Base-by-base conservation (phyloP, 2,113 vertebrate species). In the Epinephelus moara region DNA sequence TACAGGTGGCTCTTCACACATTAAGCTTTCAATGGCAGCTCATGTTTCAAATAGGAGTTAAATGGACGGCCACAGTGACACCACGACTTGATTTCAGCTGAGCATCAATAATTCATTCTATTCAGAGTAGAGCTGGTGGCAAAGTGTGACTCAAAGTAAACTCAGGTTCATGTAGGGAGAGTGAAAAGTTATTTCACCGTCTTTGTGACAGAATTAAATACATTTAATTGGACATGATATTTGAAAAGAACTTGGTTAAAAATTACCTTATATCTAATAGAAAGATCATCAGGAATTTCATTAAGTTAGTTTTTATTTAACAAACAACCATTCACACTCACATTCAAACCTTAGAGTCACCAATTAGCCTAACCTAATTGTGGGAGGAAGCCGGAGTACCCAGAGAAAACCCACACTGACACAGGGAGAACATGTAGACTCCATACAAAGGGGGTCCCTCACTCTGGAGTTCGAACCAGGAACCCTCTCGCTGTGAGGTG, bases 1-100 rank as follows among this genome's bases (percentile, higher is more conserved):
- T 94, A 93, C 94, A 94, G 93, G 93, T 93, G 93, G 91, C 83
- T 73, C 49, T 85, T 87, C 86, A 82, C 86, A 88, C 85, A 70
- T 89, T 75, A 14, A 19, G 82, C 50, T 6, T 60, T 83, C 80
- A 75, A 55, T 86, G 72, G 80, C 80, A n/a, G 85, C 78, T 93
- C 85, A 3, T 9, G 64, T 92, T 94, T 86, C 87, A 59, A 84
- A 86, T 64, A 23, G 62, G 81, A 87, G 75, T 84, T 91, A 82
- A 90, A 92, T 80, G 70, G 87, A 75, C 23, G 59, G 6, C 10
- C 53, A 25, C 69, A 47, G 9, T 25, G 82, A 76, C 53, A 12
- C 19, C 50, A 47, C 5, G 5, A 84, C 82, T 78, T 67, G 87
- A 89, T 91, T 80, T 87, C 74, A 87, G 82, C 80, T 7, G 8